Evolutionary conservation across 1,140 invertebrate genomes (phyloP).

Genomic region (Caenorhabditis inopinata): DNA sequence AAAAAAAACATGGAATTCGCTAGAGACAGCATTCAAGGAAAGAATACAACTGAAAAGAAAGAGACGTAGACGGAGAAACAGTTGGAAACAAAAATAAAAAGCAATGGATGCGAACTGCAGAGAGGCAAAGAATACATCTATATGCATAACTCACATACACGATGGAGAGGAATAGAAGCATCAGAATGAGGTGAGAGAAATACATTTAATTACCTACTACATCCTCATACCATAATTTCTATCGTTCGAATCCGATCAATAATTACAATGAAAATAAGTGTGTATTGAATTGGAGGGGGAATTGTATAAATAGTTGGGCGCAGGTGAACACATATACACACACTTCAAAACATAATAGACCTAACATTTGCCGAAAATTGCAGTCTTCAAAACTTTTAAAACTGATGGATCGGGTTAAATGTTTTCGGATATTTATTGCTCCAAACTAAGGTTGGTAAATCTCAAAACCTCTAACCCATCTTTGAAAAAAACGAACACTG

Average conservation of each 20-base stretch:
- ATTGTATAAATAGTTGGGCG: background rate
- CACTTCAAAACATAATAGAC: background rate
- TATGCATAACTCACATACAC: background rate
- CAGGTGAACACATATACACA: background rate
- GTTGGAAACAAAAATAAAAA: background rate
- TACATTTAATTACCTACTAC: background rate
- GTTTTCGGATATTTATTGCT: no score
- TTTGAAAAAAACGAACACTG: no score
- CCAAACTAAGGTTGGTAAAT: no score
- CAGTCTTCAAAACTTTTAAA: no score
- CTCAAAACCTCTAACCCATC: no score
- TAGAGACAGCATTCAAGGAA: background rate
- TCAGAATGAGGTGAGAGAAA: no score
- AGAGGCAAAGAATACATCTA: background rate
- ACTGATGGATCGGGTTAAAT: no score
- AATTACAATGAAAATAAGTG: background rate
- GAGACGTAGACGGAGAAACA: background rate
- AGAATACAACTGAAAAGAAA: background rate
- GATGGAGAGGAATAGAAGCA: background rate
- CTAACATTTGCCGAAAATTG: background rate
- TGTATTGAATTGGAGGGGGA: background rate
- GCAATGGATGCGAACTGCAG: background rate
- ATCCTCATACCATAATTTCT: background rate
- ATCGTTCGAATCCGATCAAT: background rate
- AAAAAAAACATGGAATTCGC: background rate